Conservation (phyloP, 2,797 vertebrate genomes). For the Prionace glauca region DNA sequence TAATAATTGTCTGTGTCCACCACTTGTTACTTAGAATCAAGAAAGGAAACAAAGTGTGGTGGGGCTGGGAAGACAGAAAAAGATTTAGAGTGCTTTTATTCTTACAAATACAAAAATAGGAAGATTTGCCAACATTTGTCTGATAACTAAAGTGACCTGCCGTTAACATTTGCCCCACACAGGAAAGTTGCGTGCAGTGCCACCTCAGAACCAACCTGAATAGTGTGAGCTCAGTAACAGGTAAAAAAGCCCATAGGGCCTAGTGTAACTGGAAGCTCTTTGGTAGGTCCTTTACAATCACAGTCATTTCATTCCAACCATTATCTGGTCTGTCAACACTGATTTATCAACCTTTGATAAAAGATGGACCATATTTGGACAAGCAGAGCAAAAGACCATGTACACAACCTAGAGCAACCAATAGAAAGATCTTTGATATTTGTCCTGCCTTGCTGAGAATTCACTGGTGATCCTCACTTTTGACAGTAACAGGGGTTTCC, state of each 20-base stretch:
- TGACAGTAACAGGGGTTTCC: slow-evolving; percentile 84
- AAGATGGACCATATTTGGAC: not conserved
- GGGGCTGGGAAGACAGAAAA: not conserved
- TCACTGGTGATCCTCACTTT: slow-evolving; percentile 50
- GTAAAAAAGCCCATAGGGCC: not conserved
- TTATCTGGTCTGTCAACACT: not conserved
- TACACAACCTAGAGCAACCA: not conserved
- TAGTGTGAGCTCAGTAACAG: not conserved
- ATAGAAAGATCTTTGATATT: not conserved
- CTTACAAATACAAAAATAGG: slow-evolving; percentile 16
- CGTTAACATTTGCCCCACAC: not conserved
- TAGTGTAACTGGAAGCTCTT: not conserved
- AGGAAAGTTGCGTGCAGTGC: too few species aligned
- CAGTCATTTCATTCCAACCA: not conserved
- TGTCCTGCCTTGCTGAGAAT: not conserved
- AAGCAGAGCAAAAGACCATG: not conserved
- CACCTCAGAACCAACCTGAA: not conserved
- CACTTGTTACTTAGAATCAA: not conserved
- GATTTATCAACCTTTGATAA: not conserved
- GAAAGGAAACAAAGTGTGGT: not conserved
- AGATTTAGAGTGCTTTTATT: not conserved
- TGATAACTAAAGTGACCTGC: not conserved
- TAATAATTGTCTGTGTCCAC: not conserved
- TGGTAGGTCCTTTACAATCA: not conserved
- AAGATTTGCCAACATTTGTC: not conserved